Evolutionary conservation across 1,140 invertebrate genomes (phyloP).

Genomic region (Stenopsyche tienmushanensis): DNA sequence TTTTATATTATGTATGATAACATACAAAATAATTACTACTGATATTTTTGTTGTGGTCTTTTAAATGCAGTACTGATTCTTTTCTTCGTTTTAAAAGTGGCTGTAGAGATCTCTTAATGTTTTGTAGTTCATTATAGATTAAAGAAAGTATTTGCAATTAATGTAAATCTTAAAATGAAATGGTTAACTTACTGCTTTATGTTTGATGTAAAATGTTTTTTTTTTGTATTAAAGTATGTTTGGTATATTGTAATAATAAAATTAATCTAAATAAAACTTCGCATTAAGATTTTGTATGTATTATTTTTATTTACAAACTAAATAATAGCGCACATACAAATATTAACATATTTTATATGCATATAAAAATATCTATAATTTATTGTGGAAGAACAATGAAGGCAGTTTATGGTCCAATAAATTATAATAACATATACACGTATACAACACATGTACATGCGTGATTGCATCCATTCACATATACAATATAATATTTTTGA

Average conservation of each 20-base stretch:
- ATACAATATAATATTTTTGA: background rate
- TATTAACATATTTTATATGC: conserved; percentile 23
- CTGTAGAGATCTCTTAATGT: conserved; percentile 26
- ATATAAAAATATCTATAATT: background rate
- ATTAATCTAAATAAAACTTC: conserved; percentile 18
- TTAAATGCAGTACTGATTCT: background rate
- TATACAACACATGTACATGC: background rate
- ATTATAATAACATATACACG: background rate
- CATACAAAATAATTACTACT: conserved; percentile 19
- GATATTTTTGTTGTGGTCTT: conserved; percentile 21
- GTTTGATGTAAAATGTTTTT: conserved; percentile 18
- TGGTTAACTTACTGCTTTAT: too few relatives aligned
- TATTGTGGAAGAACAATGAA: background rate
- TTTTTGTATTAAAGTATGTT: conserved; percentile 17
- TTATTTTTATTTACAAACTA: conserved; percentile 40
- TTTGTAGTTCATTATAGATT: conserved; percentile 7
- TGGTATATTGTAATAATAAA: conserved; percentile 15
- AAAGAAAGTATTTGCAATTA: conserved; percentile 7
- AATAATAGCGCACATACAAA: conserved; percentile 36
- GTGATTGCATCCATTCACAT: too few relatives aligned
- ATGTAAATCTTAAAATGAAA: conserved; percentile 22
- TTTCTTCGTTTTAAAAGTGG: conserved; percentile 23
- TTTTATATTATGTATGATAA: conserved; percentile 30
- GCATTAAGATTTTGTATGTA: conserved; percentile 8
- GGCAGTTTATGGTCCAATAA: background rate